These are phyloP conservation scores for Nansenia antarctica DNA, from an alignment of 2,113 vertebrate genomes.

Conservation along the genomic window DNA sequence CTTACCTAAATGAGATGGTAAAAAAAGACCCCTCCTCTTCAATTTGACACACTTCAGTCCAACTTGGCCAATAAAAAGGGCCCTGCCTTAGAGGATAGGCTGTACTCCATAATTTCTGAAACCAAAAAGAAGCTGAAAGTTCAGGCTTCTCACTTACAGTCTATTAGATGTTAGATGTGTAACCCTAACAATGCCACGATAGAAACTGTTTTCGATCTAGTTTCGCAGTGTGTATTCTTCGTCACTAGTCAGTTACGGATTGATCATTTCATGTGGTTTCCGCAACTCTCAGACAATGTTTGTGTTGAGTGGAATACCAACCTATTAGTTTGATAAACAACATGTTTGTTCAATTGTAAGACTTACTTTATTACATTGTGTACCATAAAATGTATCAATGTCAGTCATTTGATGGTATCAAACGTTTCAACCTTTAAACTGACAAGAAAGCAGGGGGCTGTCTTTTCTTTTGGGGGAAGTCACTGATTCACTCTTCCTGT, in stretches of 20 bases:
- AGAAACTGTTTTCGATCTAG: not conserved
- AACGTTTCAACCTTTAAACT: not conserved
- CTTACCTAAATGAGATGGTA: constrained; percentile 4
- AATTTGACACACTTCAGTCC: not conserved
- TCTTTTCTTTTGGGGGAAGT: constrained; percentile 33
- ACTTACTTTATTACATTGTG: no score
- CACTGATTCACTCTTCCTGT: constrained; percentile 19
- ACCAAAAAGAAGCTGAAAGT: not conserved
- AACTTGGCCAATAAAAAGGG: constrained; percentile 7
- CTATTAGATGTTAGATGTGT: not conserved
- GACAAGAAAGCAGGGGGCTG: constrained; percentile 19
- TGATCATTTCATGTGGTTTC: not conserved
- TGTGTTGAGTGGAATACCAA: not conserved
- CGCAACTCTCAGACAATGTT: not conserved
- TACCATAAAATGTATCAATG: no score
- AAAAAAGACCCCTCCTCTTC: not conserved
- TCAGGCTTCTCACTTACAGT: not conserved
- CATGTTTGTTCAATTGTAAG: no score
- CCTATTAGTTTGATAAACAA: no score
- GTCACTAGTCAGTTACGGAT: no score
- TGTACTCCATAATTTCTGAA: not conserved
- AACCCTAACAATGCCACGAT: not conserved
- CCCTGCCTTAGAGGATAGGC: not conserved
- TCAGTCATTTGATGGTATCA: constrained; percentile 9
- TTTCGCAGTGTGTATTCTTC: no score